phyloP scores from a whole-genome alignment of 2,888 invertebrate genomes.

The Ichneumon xanthorius region DNA sequence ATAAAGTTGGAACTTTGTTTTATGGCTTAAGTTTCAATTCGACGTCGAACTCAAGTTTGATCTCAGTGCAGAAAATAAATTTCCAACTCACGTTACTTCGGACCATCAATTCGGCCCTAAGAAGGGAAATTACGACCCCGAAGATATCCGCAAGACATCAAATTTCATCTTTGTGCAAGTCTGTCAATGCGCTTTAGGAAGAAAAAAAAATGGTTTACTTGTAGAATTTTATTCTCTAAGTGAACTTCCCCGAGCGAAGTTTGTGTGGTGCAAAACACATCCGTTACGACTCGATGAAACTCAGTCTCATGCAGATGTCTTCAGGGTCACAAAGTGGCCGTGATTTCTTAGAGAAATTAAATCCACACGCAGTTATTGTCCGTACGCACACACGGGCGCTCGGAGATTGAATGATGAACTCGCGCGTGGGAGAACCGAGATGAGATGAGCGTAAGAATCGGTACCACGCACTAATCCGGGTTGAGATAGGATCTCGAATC shows the following conservation, averaged over 20 bases:
- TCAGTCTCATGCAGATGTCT: no score
- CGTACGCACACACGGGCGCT: not conserved
- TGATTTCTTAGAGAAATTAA: not conserved
- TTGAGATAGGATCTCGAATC: slow-evolving; percentile 80
- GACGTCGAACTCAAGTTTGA: not conserved
- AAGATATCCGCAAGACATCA: no score
- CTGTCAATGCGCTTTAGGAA: no score
- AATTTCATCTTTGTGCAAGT: not conserved
- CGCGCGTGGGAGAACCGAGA: slow-evolving; percentile 59
- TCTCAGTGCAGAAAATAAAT: not conserved
- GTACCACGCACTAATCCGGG: slow-evolving; percentile 77
- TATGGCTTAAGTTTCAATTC: not conserved
- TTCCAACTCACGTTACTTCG: not conserved
- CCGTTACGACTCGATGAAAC: no score
- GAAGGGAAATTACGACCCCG: no score
- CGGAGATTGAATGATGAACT: slow-evolving; percentile 38
- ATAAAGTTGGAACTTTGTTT: not conserved
- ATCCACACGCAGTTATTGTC: not conserved
- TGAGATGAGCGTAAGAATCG: slow-evolving; percentile 72
- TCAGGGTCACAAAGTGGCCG: not conserved
- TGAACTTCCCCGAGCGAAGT: no score
- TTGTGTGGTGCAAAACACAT: no score
- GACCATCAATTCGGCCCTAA: no score
- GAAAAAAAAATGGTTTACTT: no score
- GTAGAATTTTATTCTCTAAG: no score